Percentiles rank a stretch among this genome's conserved stretches.
These are phyloP conservation scores for Plagiodera versicolora DNA, from an alignment of 2,888 invertebrate genomes.

Conservation along the genomic window DNA sequence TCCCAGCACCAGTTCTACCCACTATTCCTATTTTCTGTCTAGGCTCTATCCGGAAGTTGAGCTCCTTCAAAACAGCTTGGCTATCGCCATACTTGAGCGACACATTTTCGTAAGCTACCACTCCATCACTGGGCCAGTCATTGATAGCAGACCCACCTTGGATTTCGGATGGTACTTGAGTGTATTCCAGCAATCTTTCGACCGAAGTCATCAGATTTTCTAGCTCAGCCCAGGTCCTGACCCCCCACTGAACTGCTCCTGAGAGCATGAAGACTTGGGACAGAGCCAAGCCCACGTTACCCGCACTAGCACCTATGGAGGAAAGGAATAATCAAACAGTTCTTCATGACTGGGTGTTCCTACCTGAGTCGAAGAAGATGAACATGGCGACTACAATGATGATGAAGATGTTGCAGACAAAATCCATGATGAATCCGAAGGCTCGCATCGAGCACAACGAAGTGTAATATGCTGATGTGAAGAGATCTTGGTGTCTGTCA, in stretches of 20 bases:
- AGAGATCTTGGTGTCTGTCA: conserved; percentile 49
- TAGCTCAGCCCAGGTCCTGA: conserved; percentile 82
- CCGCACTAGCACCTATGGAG: conserved; percentile 35
- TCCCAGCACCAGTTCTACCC: conserved; percentile 81
- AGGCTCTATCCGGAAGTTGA: conserved; percentile 68
- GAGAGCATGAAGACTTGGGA: conserved; percentile 78
- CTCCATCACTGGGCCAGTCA: conserved; percentile 73
- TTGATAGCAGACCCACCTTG: conserved; percentile 44
- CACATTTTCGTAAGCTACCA: conserved; percentile 67
- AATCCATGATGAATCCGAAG: conserved; percentile 47
- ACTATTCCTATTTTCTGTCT: conserved; percentile 56
- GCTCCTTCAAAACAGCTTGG: conserved; percentile 71
- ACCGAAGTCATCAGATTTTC: conserved; percentile 85
- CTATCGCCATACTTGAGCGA: conserved; percentile 72
- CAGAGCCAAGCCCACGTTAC: conserved; percentile 62
- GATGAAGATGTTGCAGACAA: conserved; percentile 40
- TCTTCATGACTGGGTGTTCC: not conserved
- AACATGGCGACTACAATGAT: conserved; percentile 35
- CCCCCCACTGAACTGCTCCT: conserved; percentile 64
- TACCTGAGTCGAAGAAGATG: conserved; percentile 38
- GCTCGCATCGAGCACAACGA: conserved; percentile 43
- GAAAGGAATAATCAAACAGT: not conserved
- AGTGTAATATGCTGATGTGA: conserved; percentile 48
- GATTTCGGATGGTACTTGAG: conserved; percentile 33
- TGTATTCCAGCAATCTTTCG: conserved; percentile 67